phyloP scores from a whole-genome alignment of 2,888 invertebrate species.

The Empis livida region DNA sequence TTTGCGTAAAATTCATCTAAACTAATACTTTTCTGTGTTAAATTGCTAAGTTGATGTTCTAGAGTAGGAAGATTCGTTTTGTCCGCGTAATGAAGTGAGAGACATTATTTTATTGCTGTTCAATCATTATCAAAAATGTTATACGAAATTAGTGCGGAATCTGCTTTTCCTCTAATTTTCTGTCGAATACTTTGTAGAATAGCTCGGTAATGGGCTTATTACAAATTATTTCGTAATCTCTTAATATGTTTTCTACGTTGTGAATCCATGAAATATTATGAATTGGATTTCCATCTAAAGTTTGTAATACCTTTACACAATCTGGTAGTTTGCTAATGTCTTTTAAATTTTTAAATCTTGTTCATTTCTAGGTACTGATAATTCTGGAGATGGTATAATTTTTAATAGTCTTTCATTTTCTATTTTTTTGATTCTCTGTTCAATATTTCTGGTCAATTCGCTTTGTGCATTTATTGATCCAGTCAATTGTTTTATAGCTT shows the following conservation, averaged over 20 bases:
- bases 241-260: not conserved
- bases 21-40: conserved; percentile 1
- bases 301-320: not conserved
- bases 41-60: conserved; percentile 2
- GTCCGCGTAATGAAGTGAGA: conserved; percentile 6
- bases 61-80: conserved; percentile 6
- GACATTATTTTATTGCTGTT: conserved; percentile 1
- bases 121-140: conserved; percentile 4
- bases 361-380: not conserved
- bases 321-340: not conserved
- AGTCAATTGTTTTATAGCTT: not conserved
- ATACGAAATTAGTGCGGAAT: conserved; percentile 3
- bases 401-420: not conserved
- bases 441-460: not conserved
- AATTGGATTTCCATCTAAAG: not conserved
- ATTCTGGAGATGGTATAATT: not conserved
- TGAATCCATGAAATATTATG: not conserved
- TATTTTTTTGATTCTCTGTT: not conserved
- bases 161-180: not conserved
- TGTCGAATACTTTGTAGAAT: not conserved
- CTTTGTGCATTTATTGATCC: not conserved
- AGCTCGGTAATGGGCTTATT: not conserved
- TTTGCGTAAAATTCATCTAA: conserved; percentile 3
- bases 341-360: not conserved
- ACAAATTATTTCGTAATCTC: not conserved